A percentile compares a stretch with the other conserved stretches of the same genome.
Conservation (phyloP, 2,797 vertebrate species). For the Gadopsis bispinosus region DNA sequence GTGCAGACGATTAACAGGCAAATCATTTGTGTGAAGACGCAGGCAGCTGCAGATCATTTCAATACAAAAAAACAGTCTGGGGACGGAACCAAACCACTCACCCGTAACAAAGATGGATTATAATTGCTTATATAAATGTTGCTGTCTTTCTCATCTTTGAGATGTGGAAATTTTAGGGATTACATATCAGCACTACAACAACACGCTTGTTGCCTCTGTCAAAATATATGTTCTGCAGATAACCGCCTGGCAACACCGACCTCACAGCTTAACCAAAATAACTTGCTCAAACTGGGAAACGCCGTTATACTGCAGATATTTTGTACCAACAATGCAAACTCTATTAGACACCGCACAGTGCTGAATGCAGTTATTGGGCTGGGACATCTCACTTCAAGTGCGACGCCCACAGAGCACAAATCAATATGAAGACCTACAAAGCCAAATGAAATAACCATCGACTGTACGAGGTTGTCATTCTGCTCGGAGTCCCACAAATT, state of each 20-base stretch:
- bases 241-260: constrained; percentile 3
- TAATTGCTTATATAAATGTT: background rate
- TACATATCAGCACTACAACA: background rate
- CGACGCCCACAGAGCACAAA: constrained; percentile 1
- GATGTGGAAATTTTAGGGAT: background rate
- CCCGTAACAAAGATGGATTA: background rate
- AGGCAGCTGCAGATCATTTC: background rate
- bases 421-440: constrained; percentile 4
- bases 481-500: background rate
- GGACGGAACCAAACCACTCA: background rate
- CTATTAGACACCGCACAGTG: background rate
- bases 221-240: background rate
- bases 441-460: background rate
- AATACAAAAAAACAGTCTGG: background rate
- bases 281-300: background rate
- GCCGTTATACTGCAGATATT: background rate
- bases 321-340: constrained; percentile 2
- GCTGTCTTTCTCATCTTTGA: background rate
- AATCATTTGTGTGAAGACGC: background rate
- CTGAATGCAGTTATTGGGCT: constrained; percentile 16
- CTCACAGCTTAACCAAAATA: background rate
- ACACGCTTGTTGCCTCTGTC: background rate
- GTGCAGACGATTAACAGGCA: constrained; percentile 6
- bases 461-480: background rate
- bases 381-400: background rate